These are phyloP conservation scores for Catagonus wagneri DNA, from an alignment of 2,113 vertebrate species.

Conservation along the genomic window DNA sequence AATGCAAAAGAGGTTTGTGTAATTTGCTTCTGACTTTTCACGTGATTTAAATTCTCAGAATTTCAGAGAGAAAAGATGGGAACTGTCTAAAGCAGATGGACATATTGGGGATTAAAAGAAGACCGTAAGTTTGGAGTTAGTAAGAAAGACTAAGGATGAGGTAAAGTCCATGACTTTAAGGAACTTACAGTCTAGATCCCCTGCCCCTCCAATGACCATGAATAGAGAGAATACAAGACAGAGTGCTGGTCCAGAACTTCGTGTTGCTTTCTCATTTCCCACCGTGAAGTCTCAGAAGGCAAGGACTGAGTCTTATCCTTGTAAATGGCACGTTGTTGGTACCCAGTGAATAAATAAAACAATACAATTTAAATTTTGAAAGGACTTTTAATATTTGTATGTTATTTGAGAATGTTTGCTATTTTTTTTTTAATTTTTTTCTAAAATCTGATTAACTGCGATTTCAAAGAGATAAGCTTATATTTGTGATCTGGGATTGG, in stretches of 20 bases:
- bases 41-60: not conserved
- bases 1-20: not conserved
- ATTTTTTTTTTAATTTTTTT: not conserved
- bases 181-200: not conserved
- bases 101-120: not conserved
- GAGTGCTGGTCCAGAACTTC: not conserved
- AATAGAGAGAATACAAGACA: not conserved
- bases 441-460: not conserved
- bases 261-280: not conserved
- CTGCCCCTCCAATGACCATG: not conserved
- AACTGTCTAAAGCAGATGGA: not conserved
- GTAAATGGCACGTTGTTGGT: not conserved
- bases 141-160: not conserved
- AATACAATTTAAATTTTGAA: not conserved
- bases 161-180: not conserved
- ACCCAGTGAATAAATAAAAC: not conserved
- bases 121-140: not conserved
- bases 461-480: not conserved
- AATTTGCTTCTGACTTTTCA: not conserved
- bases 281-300: not conserved
- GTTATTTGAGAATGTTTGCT: not conserved
- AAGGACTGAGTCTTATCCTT: not conserved
- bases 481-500: not conserved
- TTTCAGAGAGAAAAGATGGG: not conserved
- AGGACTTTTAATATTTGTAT: not conserved